Conservation (phyloP, 2,888 invertebrate species). For the Nebria brevicollis region DNA sequence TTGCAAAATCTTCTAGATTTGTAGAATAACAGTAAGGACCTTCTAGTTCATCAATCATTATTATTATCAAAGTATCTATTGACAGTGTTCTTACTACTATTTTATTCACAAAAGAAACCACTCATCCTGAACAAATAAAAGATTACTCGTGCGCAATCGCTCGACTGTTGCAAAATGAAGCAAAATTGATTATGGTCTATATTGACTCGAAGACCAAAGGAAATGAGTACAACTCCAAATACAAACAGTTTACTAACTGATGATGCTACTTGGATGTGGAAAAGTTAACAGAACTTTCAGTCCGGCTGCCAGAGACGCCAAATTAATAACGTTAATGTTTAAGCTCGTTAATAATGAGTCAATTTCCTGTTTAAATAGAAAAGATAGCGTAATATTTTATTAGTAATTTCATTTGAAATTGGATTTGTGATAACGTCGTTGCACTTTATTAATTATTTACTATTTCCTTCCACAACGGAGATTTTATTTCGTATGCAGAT, state of each 20-base stretch:
- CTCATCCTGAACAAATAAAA: too few relatives aligned
- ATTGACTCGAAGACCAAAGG: not conserved
- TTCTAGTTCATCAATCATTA: too few relatives aligned
- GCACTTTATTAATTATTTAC: too few relatives aligned
- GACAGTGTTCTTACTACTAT: not conserved
- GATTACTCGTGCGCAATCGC: not conserved
- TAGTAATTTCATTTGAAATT: not conserved
- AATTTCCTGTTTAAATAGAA: conserved; percentile 8
- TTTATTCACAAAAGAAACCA: not conserved
- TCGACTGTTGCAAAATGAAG: not conserved
- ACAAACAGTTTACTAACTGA: not conserved
- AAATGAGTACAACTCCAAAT: not conserved
- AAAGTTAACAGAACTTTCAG: not conserved
- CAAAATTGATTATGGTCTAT: not conserved
- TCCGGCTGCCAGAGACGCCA: not conserved
- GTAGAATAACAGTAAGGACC: too few relatives aligned
- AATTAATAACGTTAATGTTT: conserved; percentile 9
- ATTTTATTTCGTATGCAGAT: too few relatives aligned
- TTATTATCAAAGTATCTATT: not conserved
- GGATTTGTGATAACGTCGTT: not conserved
- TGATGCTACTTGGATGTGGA: not conserved
- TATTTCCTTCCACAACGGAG: too few relatives aligned
- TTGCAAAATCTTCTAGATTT: too few relatives aligned
- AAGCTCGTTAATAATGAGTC: not conserved
- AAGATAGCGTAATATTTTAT: not conserved